Conservation (phyloP, 2,113 vertebrate species). For the Lamprotornis superbus region DNA sequence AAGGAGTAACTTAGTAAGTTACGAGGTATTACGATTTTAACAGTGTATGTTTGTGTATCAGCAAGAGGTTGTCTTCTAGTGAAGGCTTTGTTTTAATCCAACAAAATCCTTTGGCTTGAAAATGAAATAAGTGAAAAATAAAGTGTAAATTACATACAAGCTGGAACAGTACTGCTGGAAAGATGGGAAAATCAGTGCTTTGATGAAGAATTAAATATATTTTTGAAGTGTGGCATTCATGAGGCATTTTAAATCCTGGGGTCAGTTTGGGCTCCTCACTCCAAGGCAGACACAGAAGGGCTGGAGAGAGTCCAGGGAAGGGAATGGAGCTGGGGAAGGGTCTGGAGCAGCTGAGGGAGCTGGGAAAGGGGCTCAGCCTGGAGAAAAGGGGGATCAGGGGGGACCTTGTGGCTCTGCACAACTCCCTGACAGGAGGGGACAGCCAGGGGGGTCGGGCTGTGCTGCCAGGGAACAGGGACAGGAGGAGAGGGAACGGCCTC, state of each 20-base stretch:
- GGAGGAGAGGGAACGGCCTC: not conserved
- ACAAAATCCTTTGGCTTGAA: not conserved
- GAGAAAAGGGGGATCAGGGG: not conserved
- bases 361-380: not conserved
- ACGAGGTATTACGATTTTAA: not conserved
- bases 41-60: not conserved
- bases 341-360: not conserved
- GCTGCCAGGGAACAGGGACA: not conserved
- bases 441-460: not conserved
- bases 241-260: not conserved
- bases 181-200: not conserved
- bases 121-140: not conserved
- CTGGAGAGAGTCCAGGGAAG: accelerated
- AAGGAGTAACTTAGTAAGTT: not conserved
- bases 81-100: not conserved
- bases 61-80: not conserved
- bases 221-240: not conserved
- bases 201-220: not conserved
- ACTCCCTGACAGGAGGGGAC: not conserved
- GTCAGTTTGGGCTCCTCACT: accelerated
- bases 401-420: not conserved
- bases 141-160: not conserved
- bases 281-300: accelerated
- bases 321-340: not conserved
- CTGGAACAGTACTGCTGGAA: not conserved